phyloP scores from a whole-genome alignment of 2,797 vertebrate genomes.

The Pseudopleuronectes americanus region DNA sequence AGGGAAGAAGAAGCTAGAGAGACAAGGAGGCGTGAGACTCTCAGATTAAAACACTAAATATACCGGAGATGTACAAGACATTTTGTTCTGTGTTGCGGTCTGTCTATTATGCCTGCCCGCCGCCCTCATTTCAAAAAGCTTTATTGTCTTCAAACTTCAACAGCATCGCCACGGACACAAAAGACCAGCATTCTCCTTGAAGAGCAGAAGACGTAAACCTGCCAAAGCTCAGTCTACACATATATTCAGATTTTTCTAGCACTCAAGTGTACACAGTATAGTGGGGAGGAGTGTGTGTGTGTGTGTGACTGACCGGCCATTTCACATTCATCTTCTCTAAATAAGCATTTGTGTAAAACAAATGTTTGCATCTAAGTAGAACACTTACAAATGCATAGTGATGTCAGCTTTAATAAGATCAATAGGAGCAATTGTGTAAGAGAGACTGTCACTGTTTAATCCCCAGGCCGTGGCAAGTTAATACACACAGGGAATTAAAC shows the following conservation, averaged over 20 bases:
- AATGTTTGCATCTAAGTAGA: slow-evolving; percentile 8
- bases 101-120: slow-evolving; percentile 42
- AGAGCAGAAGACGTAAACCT: slow-evolving; percentile 4
- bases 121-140: slow-evolving; percentile 31
- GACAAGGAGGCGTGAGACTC: slow-evolving; percentile 67
- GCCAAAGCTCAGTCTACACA: slow-evolving; percentile 5
- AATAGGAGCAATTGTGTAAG: neutral
- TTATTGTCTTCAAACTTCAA: slow-evolving; percentile 51
- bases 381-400: slow-evolving; percentile 17
- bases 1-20: slow-evolving; percentile 44
- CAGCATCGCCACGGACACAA: slow-evolving; percentile 30
- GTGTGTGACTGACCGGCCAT: neutral
- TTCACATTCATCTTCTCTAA: neutral
- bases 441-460: slow-evolving; percentile 26
- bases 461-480: slow-evolving; percentile 21
- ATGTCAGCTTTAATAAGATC: slow-evolving; percentile 32
- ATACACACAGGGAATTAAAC: slow-evolving; percentile 41
- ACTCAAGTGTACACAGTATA: neutral
- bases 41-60: slow-evolving; percentile 76
- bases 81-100: slow-evolving; percentile 51
- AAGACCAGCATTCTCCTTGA: slow-evolving; percentile 2
- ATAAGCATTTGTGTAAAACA: neutral
- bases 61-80: slow-evolving; percentile 61
- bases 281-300: neutral
- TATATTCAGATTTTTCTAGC: neutral